Evolutionary conservation across 2,797 vertebrate species (phyloP).

Genomic region (Anguilla anguilla): DNA sequence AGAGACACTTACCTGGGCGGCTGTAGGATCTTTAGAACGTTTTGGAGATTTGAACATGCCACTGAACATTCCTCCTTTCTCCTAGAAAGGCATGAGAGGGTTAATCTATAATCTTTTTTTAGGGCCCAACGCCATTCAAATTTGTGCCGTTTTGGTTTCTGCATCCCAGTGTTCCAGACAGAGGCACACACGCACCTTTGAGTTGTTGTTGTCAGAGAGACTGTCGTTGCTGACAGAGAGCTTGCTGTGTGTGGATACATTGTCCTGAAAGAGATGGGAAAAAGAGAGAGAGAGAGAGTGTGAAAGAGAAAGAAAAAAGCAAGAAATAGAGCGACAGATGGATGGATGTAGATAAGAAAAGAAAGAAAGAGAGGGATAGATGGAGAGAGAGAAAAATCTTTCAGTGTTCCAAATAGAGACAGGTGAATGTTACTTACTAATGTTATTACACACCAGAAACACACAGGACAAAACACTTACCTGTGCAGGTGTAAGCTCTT

Average conservation of each 20-base stretch:
- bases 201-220: not conserved
- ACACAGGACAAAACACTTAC: constrained; percentile 29
- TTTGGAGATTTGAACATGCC: not conserved
- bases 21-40: constrained; percentile 37
- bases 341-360: not conserved
- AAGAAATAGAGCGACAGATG: not conserved
- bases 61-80: constrained; percentile 9
- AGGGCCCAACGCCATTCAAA: not conserved
- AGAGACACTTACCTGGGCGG: constrained; percentile 50
- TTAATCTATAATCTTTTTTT: not conserved
- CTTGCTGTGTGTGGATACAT: not conserved
- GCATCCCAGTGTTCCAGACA: not conserved
- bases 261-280: not conserved
- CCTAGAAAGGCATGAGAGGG: constrained; percentile 50
- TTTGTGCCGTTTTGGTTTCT: not conserved
- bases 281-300: not conserved
- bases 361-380: not conserved
- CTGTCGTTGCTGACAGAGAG: constrained; percentile 12
- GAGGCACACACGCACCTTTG: not conserved
- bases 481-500: constrained; percentile 47
- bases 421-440: too few species aligned
- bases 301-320: not conserved
- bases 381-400: not conserved
- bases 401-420: not conserved
- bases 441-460: not conserved